phyloP scores from a whole-genome alignment of 2,113 vertebrate genomes.

The Saimiri boliviensis region DNA sequence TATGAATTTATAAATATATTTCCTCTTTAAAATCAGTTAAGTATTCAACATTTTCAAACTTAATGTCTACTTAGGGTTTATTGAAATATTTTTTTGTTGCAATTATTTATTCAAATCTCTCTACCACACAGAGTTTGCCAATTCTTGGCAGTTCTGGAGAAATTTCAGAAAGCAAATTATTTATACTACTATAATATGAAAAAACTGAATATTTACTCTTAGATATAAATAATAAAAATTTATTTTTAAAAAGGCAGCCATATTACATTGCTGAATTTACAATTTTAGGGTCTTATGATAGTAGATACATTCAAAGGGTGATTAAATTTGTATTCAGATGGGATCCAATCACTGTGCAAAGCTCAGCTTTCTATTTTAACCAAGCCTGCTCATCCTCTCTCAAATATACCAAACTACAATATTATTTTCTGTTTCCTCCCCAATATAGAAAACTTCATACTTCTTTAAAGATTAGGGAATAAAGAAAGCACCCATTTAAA shows the following conservation, averaged over 20 bases:
- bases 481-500: neutral
- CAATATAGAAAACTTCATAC: neutral
- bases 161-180: slow-evolving; percentile 52
- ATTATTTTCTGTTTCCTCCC: neutral
- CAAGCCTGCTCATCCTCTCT: neutral
- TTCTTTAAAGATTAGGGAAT: neutral
- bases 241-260: slow-evolving; percentile 49
- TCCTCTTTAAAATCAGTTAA: neutral
- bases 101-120: slow-evolving; percentile 45
- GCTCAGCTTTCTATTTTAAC: neutral
- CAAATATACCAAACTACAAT: neutral
- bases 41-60: slow-evolving; percentile 43
- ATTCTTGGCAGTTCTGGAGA: slow-evolving; percentile 23
- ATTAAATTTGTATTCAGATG: neutral
- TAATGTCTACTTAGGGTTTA: slow-evolving; percentile 10
- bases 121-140: neutral
- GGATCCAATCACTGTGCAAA: neutral
- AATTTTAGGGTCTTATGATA: neutral
- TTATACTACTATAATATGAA: neutral
- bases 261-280: neutral
- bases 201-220: slow-evolving; percentile 10
- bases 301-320: neutral
- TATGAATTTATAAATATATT: slow-evolving; percentile 25
- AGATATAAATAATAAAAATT: slow-evolving; percentile 42
- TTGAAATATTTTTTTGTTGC: slow-evolving; percentile 15